Base-by-base conservation (phyloP, 2,888 invertebrate genomes). In the Ceramica pisi region DNA sequence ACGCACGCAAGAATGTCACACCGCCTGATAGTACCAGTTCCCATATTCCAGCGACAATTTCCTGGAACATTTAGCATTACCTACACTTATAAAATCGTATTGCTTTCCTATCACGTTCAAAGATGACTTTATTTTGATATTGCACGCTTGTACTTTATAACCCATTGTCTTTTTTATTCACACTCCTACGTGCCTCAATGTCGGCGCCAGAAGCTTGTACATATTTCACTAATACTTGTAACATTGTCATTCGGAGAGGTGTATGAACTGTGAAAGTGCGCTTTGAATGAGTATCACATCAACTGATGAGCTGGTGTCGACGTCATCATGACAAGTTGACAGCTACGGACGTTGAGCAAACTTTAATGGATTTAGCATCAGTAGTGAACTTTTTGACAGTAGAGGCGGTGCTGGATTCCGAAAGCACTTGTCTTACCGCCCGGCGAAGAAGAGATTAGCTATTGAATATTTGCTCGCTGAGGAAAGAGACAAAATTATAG, bases 111-210 rank as follows among this genome's bases (percentile, higher is more conserved):
- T 92, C 94, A 94, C 94, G 95, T 92, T 86, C 88, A 46, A 75
- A 91, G 90, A 94, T 94, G 94, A 94, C 93, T 95, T 92, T 90
- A 94, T 94, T 95, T 94, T 94, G 92, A 95, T 95, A 94, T 93
- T 91, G 92, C 92, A 89, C 92, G 91, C 85, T 80, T 84, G 90
- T 92, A 79, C 81, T 94, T 94, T 93, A 94, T 93, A 78, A 87
- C 61, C 93, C 91, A 95, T 95, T 95, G 94, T 95, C 82, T 90
- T 90, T 89, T 90, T 89, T 87, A 82, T 89, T 89, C 87, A 86
- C 88, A 83, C 68, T 72, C 76, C 70, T 89, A 93, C 94, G 94
- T 94, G 94, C 76, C 65, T 81, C 81, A 87, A 88, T 86, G 89
- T 84, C 84, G 89, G 90, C 86, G 85, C 82, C 86, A 79, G 80